Base-by-base conservation (phyloP, 2,113 vertebrate species). In the Pyrgilauda ruficollis region DNA sequence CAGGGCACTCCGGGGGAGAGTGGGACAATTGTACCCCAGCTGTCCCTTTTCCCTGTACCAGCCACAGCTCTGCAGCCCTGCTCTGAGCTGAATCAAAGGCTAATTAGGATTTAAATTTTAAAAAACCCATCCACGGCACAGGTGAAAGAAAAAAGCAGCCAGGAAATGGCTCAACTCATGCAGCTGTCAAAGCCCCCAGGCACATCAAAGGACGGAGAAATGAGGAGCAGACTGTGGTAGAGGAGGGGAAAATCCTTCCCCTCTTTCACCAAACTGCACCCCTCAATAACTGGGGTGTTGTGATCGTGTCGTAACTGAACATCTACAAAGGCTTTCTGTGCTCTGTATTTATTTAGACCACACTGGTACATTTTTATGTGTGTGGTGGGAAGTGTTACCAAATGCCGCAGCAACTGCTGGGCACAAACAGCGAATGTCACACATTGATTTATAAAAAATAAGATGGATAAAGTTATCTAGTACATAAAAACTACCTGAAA, bases 131-230 rank as follows among this genome's bases (percentile, higher is more conserved):
- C 21, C 43, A 33, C 30, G 75, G 62, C 58, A 61, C 3, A 47
- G 47, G 14, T 5, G 4, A 87, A 78, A 43, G 39, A 30, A 67
- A 47, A 91, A 74, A 74, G 20, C 50, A 78, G 43, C 28, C 37
- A 81, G 56, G 76, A 35, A 77, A 52, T 4, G 9, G 62, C 53
- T 76, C n/a, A 55, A 27, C 5, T 26, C 23, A 56, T 17, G 15
- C 26, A 28, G 68, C 58, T 66, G 50, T 55, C 69, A 84, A 75
- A 72, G 44, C 17, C 15, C 16, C 22, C 1, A 1, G 28, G 21
- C 1, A 1, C 27, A 56, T 12, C 23, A 2, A 50, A 37, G 20
- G 0, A 5, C 0, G 1, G 68, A 66, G 53, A n/a, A 56, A 74
- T 2, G 10, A 62, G n/a, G 49, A 49, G 67, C 30, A 59, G 24